Base-by-base conservation (phyloP, 2,888 invertebrate species). In the Nipponacmea schrenckii region DNA sequence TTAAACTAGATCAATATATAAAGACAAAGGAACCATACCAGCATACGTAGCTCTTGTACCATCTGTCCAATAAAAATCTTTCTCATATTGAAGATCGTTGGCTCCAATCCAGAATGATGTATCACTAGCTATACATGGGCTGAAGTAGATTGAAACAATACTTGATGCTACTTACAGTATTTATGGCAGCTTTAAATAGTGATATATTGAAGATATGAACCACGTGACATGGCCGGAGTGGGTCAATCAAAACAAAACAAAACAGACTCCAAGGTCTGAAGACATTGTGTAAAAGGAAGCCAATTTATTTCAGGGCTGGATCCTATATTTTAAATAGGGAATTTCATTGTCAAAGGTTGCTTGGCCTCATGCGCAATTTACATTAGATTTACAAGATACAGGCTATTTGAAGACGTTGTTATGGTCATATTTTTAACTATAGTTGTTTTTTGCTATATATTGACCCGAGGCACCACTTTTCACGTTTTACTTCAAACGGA, bases 21-120 rank as follows among this genome's bases (percentile, higher is more conserved):
- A 39, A 39, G 3, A 1, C 39, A 8, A 7, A 8, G 39, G 1
- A 39, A 39, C 92, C 93, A 93, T 89, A 95, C 95, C 93, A 81
- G 93, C 91, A 83, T 93, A 94, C 56, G 92, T 92, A 88, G 94
- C 94, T 15, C 93, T 92, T 70, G 93, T 90, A 50, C 93, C 93
- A 84, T 94, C 93, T 0, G 93, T 92, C 95, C 95, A 95, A 70
- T 93, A 92, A 89, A 94, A 95, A 87, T 94, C 93, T 46, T 94
- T 94, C 86, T 95, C 95, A 81, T 93, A 92, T 63, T 91, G 91
- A 77, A 92, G 91, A 85, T 95, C 94, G 0, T 94, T 93, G 0
- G 94, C 94, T 45, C 95, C 94, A 63, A 95, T 93, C 95, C 95
- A 95, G 89, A 93, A 94, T 48, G 71, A 68, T 26, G 72, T 63